phyloP scores from a whole-genome alignment of 2,797 vertebrate species.

The Poecilia picta region DNA sequence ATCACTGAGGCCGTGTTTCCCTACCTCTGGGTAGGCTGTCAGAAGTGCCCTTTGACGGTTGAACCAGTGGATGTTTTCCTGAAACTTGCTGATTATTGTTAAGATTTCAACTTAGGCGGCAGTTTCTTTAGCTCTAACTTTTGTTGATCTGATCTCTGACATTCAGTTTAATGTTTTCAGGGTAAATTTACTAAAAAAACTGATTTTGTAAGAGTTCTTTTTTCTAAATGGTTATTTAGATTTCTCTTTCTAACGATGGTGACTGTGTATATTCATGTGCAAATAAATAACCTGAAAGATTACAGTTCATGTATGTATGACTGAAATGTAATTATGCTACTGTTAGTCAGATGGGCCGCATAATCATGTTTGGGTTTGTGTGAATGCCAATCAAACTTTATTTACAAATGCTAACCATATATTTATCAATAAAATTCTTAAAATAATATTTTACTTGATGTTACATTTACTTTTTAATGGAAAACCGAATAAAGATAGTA shows the following conservation, averaged over 20 bases:
- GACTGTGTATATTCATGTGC: neutral
- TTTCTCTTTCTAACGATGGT: neutral
- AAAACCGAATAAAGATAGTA: neutral
- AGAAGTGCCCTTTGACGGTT: slow-evolving; percentile 66
- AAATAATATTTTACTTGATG: neutral
- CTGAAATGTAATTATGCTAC: neutral
- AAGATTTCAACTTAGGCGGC: neutral
- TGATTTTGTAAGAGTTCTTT: neutral
- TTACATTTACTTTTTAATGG: neutral
- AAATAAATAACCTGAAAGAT: neutral
- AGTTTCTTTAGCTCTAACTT: neutral
- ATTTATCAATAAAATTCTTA: neutral
- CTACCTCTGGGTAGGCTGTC: slow-evolving; percentile 79
- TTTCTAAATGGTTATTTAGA: neutral
- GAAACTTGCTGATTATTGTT: slow-evolving; percentile 27
- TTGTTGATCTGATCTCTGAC: neutral
- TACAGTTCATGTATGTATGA: neutral
- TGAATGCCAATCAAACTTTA: slow-evolving; percentile 4
- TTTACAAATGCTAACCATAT: slow-evolving; percentile 5
- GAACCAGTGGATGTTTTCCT: slow-evolving; percentile 58
- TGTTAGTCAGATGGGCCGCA: neutral
- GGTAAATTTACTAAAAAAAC: neutral
- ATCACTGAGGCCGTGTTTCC: slow-evolving; percentile 72
- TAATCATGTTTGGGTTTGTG: neutral
- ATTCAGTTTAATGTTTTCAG: neutral